Conservation (phyloP, 2,888 invertebrate genomes). For the Dolomedes plantarius region DNA sequence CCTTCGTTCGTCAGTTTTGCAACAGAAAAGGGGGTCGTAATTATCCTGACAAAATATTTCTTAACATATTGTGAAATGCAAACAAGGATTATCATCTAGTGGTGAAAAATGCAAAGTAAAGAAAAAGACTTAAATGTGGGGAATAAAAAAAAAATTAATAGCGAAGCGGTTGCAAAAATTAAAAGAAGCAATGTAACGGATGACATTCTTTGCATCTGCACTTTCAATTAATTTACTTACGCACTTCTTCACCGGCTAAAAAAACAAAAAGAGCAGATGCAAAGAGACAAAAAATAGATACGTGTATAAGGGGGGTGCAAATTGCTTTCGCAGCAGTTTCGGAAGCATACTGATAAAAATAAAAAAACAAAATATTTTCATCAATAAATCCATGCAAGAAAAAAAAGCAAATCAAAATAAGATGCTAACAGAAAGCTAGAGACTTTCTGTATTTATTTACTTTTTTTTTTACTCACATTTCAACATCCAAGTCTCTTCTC, state of each 20-base stretch:
- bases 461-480: constrained; percentile 62
- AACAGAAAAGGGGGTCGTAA: no score
- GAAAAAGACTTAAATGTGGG: constrained; percentile 23
- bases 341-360: constrained; percentile 23
- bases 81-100: constrained; percentile 40
- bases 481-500: constrained; percentile 30
- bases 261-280: constrained; percentile 23
- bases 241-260: background rate
- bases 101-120: constrained; percentile 36
- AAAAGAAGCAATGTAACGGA: constrained; percentile 14
- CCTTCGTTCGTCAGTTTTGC: no score
- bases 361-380: constrained; percentile 11
- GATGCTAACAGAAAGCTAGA: constrained; percentile 53
- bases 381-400: constrained; percentile 14
- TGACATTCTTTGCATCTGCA: background rate
- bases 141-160: constrained; percentile 5
- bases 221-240: constrained; percentile 13
- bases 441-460: constrained; percentile 46
- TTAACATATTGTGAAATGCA: constrained; percentile 10
- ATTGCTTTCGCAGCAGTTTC: constrained; percentile 29
- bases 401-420: constrained; percentile 57
- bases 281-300: constrained; percentile 23
- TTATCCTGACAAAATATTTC: no score
- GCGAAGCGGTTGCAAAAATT: constrained; percentile 32
- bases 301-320: constrained; percentile 36